Evolutionary conservation across 2,113 vertebrate genomes (phyloP).

Genomic region (Anarhynchus alexandrinus): DNA sequence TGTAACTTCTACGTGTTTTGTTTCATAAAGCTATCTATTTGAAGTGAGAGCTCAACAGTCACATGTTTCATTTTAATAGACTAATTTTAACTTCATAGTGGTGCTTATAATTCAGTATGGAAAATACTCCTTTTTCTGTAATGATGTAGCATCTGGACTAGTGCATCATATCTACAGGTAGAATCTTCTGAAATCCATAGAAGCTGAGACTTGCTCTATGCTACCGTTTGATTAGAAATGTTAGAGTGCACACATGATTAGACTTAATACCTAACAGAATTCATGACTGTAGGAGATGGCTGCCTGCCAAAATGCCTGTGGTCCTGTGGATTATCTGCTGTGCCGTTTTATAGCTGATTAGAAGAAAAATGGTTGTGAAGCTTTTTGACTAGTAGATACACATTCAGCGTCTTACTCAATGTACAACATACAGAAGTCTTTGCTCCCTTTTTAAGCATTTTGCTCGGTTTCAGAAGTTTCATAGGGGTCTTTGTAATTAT

Average conservation of each 20-base stretch:
- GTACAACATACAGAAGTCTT: neutral
- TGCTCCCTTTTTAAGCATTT: neutral
- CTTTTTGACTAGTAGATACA: neutral
- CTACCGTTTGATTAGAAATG: neutral
- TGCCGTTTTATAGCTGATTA: neutral
- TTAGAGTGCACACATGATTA: neutral
- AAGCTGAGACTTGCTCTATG: neutral
- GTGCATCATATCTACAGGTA: neutral
- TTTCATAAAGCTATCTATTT: neutral
- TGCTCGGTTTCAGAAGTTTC: neutral
- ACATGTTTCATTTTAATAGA: neutral
- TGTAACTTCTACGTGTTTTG: neutral
- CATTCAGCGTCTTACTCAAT: neutral
- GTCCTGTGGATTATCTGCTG: conserved; percentile 19
- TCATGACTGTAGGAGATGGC: neutral
- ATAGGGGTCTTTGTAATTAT: neutral
- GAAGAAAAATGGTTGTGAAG: neutral
- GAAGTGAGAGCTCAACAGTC: neutral
- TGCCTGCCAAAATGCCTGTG: conserved; percentile 20
- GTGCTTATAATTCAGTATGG: neutral
- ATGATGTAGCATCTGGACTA: rapidly evolving
- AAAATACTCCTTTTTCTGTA: neutral
- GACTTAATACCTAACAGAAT: neutral
- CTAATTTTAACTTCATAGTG: neutral
- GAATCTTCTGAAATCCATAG: neutral